Evolutionary conservation across 2,797 vertebrate genomes (phyloP).

Genomic region (Phylloscopus collybita): DNA sequence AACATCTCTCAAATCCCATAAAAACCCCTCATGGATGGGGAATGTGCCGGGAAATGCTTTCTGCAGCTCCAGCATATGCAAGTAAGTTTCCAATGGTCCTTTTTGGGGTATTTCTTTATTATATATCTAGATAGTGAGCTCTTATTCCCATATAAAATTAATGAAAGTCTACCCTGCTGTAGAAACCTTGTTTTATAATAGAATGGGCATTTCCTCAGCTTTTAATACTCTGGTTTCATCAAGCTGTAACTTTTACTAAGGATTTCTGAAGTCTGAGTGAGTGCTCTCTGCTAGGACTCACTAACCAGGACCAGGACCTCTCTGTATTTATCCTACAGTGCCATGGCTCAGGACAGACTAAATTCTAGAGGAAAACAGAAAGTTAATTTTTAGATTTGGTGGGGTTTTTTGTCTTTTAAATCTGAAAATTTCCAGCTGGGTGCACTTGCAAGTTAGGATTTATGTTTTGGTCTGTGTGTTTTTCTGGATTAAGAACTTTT

Average conservation of each 20-base stretch:
- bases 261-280: neutral
- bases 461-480: neutral
- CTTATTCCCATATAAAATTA: neutral
- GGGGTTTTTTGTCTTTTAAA: neutral
- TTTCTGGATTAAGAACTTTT: neutral
- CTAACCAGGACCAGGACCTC: rapidly evolving
- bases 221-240: neutral
- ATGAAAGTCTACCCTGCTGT: rapidly evolving
- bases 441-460: neutral
- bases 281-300: neutral
- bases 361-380: neutral
- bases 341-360: rapidly evolving
- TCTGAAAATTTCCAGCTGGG: neutral
- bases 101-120: neutral
- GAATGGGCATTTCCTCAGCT: neutral
- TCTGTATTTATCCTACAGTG: rapidly evolving
- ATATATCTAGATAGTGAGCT: rapidly evolving
- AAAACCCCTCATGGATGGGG: rapidly evolving
- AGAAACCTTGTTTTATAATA: neutral
- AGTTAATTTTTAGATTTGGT: neutral
- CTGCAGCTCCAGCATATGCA: rapidly evolving
- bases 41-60: rapidly evolving
- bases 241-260: neutral
- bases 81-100: rapidly evolving
- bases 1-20: neutral